Evolutionary conservation across 2,888 invertebrate genomes (phyloP).

Genomic region (Harpagoxenus sublaevis): DNA sequence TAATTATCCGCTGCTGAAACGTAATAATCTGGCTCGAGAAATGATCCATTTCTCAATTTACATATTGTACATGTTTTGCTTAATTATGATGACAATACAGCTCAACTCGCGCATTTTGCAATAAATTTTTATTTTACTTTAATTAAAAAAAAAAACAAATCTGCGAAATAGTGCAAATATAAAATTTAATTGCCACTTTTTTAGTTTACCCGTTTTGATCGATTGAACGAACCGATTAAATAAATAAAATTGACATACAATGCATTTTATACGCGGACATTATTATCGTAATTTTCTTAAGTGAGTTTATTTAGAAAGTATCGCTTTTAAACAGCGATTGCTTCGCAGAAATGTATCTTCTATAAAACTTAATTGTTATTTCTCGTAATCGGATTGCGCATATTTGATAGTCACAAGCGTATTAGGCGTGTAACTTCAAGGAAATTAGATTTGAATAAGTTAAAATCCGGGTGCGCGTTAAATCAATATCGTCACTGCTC

Average conservation of each 20-base stretch:
- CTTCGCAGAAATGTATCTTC: slow-evolving; percentile 24
- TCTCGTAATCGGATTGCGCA: slow-evolving; percentile 27
- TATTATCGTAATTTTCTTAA: slow-evolving; percentile 1
- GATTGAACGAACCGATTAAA: background rate
- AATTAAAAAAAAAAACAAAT: slow-evolving; percentile 8
- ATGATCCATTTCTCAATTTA: slow-evolving; percentile 26
- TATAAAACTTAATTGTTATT: slow-evolving; percentile 20
- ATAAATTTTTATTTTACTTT: slow-evolving; percentile 18
- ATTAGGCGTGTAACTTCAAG: slow-evolving; percentile 29
- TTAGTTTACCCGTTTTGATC: background rate
- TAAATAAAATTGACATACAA: slow-evolving; percentile 19
- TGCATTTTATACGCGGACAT: background rate
- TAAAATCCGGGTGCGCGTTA: slow-evolving; percentile 33
- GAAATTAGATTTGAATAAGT: slow-evolving; percentile 54
- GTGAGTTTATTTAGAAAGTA: background rate
- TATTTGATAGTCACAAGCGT: slow-evolving; percentile 33
- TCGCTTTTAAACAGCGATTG: background rate
- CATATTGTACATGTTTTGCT: background rate
- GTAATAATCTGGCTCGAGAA: slow-evolving; percentile 14
- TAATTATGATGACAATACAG: background rate
- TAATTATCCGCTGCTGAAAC: slow-evolving; percentile 23
- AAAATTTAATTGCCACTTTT: slow-evolving; percentile 16
- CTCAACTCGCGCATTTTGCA: background rate
- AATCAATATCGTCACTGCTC: slow-evolving; percentile 61
- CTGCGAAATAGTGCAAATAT: background rate